A percentile compares a stretch with the other conserved stretches of the same genome.
phyloP scores from a whole-genome alignment of 2,797 vertebrate genomes.

The Lagorchestes hirsutus region DNA sequence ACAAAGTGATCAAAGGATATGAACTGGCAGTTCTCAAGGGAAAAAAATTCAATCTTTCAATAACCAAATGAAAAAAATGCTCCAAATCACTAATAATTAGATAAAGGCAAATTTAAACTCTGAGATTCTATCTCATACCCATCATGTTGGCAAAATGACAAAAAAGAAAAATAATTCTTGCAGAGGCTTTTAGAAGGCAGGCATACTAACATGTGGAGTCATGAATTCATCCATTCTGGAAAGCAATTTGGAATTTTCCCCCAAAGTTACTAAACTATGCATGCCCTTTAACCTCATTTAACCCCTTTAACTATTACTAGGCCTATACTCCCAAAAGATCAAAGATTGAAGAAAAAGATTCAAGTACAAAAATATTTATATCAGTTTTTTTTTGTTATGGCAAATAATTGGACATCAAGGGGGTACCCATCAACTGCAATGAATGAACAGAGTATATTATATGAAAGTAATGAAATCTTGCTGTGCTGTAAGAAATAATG shows the following conservation, averaged over 20 bases:
- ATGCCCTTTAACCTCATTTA: not conserved
- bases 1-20: not conserved
- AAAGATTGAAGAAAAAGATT: not conserved
- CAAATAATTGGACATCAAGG: not conserved
- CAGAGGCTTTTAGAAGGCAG: not conserved
- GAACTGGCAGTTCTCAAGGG: not conserved
- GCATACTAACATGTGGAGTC: not conserved
- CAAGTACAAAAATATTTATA: not conserved
- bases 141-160: not conserved
- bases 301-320: not conserved
- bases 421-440: not conserved
- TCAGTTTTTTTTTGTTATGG: not conserved
- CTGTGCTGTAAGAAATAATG: not conserved
- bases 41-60: not conserved
- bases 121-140: not conserved
- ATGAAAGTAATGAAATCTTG: not conserved
- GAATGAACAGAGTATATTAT: not conserved
- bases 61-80: not conserved
- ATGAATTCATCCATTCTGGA: not conserved
- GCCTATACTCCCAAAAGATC: not conserved
- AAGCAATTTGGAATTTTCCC: not conserved
- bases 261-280: not conserved
- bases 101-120: not conserved
- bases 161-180: not conserved
- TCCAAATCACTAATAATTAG: not conserved